Evolutionary conservation across 2,888 invertebrate species (phyloP).

Genomic region (Timandra comae): DNA sequence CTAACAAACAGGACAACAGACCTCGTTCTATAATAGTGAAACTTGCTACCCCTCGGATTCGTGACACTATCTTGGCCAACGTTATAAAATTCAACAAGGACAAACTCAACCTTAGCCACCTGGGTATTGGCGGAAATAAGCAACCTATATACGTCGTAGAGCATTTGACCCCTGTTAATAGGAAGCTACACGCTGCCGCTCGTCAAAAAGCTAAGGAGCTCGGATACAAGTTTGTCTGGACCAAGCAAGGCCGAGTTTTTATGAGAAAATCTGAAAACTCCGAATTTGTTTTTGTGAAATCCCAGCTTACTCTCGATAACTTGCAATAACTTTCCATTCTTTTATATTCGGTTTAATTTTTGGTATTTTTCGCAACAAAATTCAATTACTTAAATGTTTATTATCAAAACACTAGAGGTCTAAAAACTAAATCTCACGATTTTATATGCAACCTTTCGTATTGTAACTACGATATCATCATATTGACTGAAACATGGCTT

Average conservation of each 20-base stretch:
- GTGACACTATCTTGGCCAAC: background rate
- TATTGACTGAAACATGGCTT: constrained; percentile 3
- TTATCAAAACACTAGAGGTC: constrained; percentile 9
- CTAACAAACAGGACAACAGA: background rate
- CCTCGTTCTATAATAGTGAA: constrained; percentile 2
- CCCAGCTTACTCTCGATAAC: constrained; percentile 1
- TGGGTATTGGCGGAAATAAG: constrained; percentile 2
- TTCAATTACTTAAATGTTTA: constrained; percentile 3
- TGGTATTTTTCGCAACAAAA: background rate
- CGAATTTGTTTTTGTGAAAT: constrained; percentile 3
- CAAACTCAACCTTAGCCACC: constrained; percentile 4
- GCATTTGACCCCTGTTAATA: constrained; percentile 7
- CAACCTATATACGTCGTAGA: constrained; percentile 6
- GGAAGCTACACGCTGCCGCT: constrained; percentile 7
- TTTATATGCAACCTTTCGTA: background rate
- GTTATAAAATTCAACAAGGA: constrained; percentile 1
- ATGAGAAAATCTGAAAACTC: constrained; percentile 1
- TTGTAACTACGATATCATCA: background rate
- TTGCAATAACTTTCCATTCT: no score
- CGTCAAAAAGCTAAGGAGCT: constrained; percentile 7
- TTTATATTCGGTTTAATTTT: background rate
- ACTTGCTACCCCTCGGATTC: background rate
- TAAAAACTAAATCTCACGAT: constrained; percentile 1
- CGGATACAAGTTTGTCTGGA: constrained; percentile 11
- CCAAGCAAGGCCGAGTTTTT: constrained; percentile 6